phyloP scores from a whole-genome alignment of 2,797 vertebrate species.

The Hydrophis major region DNA sequence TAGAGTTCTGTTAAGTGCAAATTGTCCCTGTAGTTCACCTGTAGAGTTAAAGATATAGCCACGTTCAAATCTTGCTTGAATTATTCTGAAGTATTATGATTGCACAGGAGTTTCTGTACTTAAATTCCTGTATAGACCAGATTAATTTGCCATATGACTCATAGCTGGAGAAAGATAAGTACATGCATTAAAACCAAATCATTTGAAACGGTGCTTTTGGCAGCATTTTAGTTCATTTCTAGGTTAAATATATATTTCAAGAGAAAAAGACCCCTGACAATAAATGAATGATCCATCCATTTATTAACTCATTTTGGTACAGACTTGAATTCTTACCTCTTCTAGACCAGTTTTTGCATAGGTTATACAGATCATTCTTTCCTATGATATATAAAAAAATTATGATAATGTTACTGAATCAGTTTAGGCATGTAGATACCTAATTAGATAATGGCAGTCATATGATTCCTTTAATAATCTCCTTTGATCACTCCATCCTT shows the following conservation, averaged over 20 bases:
- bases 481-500: not conserved
- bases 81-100: conserved; percentile 41
- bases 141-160: conserved; percentile 31
- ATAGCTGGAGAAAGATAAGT: not conserved
- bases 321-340: not conserved
- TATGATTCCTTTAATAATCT: not conserved
- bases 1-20: conserved; percentile 29
- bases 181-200: not conserved
- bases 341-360: not conserved
- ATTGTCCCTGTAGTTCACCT: conserved; percentile 39
- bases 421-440: not conserved
- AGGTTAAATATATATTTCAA: not conserved
- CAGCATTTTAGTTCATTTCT: not conserved
- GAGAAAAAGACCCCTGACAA: not conserved
- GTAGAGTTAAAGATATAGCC: conserved; percentile 30
- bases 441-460: not conserved
- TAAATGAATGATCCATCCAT: not conserved
- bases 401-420: not conserved
- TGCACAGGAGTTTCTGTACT: conserved; percentile 44
- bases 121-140: conserved; percentile 29
- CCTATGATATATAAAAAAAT: not conserved
- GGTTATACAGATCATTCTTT: not conserved
- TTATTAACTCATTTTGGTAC: not conserved
- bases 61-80: conserved; percentile 39
- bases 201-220: not conserved